Evolutionary conservation across 2,888 invertebrate genomes (phyloP).

Genomic region (Busseola fusca): DNA sequence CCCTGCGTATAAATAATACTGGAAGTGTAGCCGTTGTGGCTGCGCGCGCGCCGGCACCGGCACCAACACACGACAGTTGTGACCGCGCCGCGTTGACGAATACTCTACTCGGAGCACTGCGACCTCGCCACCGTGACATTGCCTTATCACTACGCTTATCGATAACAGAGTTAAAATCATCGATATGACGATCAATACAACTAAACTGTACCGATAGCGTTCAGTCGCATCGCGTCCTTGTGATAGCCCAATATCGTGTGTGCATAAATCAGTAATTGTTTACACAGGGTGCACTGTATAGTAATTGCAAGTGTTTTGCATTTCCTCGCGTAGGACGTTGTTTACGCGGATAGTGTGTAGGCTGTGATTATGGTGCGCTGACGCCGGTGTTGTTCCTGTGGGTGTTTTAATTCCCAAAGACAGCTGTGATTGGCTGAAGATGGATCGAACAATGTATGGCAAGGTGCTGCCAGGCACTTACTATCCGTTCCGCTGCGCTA

Average conservation of each 20-base stretch:
- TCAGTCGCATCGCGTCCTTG: slow-evolving; percentile 70
- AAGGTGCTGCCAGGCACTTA: slow-evolving; percentile 95
- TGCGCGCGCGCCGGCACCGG: slow-evolving; percentile 81
- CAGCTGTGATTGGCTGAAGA: slow-evolving; percentile 85
- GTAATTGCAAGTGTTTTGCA: slow-evolving; percentile 69
- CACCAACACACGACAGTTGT: slow-evolving; percentile 81
- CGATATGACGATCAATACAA: slow-evolving; percentile 70
- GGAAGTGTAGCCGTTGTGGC: slow-evolving; percentile 72
- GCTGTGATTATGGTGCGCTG: slow-evolving; percentile 86
- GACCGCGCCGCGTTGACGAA: slow-evolving; percentile 85
- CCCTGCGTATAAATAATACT: slow-evolving; percentile 82
- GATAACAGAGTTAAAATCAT: slow-evolving; percentile 69
- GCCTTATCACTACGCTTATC: slow-evolving; percentile 80
- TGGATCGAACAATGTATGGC: slow-evolving; percentile 97
- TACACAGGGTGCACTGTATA: slow-evolving; percentile 39
- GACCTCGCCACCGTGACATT: slow-evolving; percentile 82
- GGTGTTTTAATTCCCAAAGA: slow-evolving; percentile 83
- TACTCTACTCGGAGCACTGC: slow-evolving; percentile 79
- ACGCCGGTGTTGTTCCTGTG: slow-evolving; percentile 80
- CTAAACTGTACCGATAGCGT: slow-evolving; percentile 59
- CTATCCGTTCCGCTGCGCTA: slow-evolving; percentile 95
- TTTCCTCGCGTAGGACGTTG: slow-evolving; percentile 73
- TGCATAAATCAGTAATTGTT: slow-evolving; percentile 52
- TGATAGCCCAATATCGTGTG: slow-evolving; percentile 52
- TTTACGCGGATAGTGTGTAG: slow-evolving; percentile 78